Conservation (phyloP, 2,888 invertebrate genomes). For the Petrophora chlorosata region DNA sequence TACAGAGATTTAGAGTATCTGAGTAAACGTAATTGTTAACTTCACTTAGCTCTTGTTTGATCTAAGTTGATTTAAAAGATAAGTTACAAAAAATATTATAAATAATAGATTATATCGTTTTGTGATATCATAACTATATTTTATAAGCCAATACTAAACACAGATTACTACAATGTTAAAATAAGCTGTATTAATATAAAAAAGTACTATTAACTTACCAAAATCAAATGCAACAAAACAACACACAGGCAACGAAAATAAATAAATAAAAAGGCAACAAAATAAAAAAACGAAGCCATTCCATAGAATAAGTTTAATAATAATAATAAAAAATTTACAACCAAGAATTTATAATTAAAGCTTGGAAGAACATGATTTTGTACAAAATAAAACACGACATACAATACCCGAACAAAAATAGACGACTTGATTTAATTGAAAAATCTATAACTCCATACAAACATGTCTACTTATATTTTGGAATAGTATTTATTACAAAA, state of each 20-base stretch:
- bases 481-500: no score
- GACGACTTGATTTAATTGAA: neutral
- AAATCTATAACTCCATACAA: no score
- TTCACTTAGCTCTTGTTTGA: no score
- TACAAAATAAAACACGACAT: conserved; percentile 56
- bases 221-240: conserved; percentile 57
- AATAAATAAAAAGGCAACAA: conserved; percentile 60
- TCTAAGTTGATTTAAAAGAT: no score
- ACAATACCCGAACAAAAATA: conserved; percentile 15
- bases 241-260: conserved; percentile 61
- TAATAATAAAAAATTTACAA: conserved; percentile 77
- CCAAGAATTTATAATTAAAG: conserved; percentile 80
- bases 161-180: conserved; percentile 8
- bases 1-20: no score
- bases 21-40: no score
- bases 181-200: conserved; percentile 18
- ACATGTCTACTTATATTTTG: no score
- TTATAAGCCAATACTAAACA: conserved; percentile 5
- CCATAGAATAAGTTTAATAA: conserved; percentile 79
- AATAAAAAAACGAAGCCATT: conserved; percentile 77
- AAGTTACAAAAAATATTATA: no score
- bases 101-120: no score
- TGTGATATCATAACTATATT: no score
- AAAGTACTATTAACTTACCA: conserved; percentile 58
- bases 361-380: conserved; percentile 81